Conservation (phyloP, 2,113 vertebrate genomes). For the Aspiorhynchus laticeps region DNA sequence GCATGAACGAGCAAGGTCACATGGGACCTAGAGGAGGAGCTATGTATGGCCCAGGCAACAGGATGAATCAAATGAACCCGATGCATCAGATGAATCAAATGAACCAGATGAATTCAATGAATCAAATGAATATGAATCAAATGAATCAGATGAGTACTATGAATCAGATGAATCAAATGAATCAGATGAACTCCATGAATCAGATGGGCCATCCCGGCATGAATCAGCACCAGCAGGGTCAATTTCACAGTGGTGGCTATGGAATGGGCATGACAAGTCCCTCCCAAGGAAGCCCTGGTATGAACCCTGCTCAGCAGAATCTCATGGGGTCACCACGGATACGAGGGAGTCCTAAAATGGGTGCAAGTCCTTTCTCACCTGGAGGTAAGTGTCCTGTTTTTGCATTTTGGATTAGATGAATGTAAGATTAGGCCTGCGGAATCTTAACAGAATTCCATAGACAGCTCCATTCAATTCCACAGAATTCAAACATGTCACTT, state of each 20-base stretch:
- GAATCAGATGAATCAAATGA: constrained; percentile 59
- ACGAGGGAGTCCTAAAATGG: constrained; percentile 92
- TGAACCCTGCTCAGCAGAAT: constrained; percentile 83
- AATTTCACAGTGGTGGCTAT: constrained; percentile 84
- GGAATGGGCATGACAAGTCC: constrained; percentile 89
- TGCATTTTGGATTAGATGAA: background rate
- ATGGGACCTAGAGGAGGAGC: constrained; percentile 71
- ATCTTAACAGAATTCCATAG: background rate
- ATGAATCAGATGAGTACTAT: constrained; percentile 54
- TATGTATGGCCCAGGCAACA: constrained; percentile 65
- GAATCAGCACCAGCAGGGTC: constrained; percentile 79
- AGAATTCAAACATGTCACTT: background rate
- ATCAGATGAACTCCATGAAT: constrained; percentile 61
- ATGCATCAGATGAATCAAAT: constrained; percentile 58
- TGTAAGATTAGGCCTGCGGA: background rate
- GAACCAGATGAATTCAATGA: constrained; percentile 52
- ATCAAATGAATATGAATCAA: constrained; percentile 60
- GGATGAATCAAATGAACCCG: constrained; percentile 65
- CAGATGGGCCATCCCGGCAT: constrained; percentile 73
- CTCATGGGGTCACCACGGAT: constrained; percentile 91
- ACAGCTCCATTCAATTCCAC: background rate
- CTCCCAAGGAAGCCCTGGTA: constrained; percentile 86
- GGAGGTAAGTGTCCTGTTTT: constrained; percentile 79
- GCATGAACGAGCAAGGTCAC: constrained; percentile 72
- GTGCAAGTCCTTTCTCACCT: constrained; percentile 90